Evolutionary conservation across 2,113 vertebrate genomes (phyloP).

Genomic region (Oenanthe melanoleuca): DNA sequence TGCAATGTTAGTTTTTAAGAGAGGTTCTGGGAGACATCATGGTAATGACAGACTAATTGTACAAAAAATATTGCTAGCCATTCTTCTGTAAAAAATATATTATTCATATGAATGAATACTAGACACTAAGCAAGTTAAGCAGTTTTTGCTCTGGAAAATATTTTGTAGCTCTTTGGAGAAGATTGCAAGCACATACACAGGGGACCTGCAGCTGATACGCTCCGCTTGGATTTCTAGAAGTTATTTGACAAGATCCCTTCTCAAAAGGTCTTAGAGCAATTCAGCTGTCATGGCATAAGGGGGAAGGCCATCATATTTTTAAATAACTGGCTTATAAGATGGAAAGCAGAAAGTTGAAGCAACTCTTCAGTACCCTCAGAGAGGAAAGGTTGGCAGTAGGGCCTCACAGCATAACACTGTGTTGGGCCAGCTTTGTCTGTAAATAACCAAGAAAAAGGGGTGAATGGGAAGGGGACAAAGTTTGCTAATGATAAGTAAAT

Average conservation of each 20-base stretch:
- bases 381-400: neutral
- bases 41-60: neutral
- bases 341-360: neutral
- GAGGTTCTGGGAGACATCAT: neutral
- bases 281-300: neutral
- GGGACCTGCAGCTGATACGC: neutral
- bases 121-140: neutral
- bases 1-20: neutral
- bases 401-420: rapidly evolving
- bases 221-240: neutral
- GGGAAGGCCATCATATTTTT: neutral
- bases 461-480: neutral
- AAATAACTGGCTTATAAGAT: neutral
- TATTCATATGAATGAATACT: neutral
- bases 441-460: neutral
- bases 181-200: neutral
- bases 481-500: neutral
- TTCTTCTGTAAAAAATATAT: neutral
- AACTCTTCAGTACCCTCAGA: neutral
- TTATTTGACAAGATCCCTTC: neutral
- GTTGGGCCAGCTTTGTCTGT: neutral
- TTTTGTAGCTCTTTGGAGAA: neutral
- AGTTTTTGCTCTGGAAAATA: neutral
- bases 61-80: neutral
- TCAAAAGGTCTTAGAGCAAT: neutral